Base-by-base conservation (phyloP, 2,797 vertebrate species). In the Pipistrellus pipistrellus region DNA sequence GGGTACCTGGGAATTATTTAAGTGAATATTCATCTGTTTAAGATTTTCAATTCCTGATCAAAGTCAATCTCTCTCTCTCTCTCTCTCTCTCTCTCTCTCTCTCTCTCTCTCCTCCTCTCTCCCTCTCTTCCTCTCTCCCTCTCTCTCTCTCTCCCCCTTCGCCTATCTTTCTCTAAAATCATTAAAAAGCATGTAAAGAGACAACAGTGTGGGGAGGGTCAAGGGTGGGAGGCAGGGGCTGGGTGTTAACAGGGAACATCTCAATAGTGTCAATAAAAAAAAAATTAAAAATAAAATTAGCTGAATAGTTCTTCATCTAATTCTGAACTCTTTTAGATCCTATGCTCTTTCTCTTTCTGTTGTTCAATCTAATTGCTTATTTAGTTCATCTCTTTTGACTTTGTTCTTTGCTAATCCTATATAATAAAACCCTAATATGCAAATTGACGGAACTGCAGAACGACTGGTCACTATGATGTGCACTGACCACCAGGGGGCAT, bases 391-490 rank as follows among this genome's bases (percentile, higher is more conserved):
- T 91, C 55, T 89, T 77, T 46, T 15, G 59, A 13, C 11, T 14
- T 90, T 90, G n/a, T 44, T 95, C 35, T 93, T 66, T 46, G 75
- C 38, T 88, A 59, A 48, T 62, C 5, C 25, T 27, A 62, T 62
- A 13, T 62, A 62, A 30, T 62, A 62, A 62, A 62, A 62, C 5
- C 59, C 59, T 62, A 30, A 62, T 30, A 62, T 62, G 59, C 59
- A 62, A 62, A 62, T 62, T 0, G 2, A 30, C 12, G 0, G 5
- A 62, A 62, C 12, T 6, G 27, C 2, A 0, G 59, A 62, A 30
- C 0, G 25, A 62, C 12, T 62, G 27, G 27, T 62, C 12, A 3
- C 57, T 62, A 62, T 62, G 25, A 30, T 3, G 0, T 27, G 27
- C 59, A 62, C 59, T 30, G 12, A 62, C 27, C 59, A 30, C 25